A percentile compares a stretch with the other conserved stretches of the same genome.
These are phyloP conservation scores for Passer domesticus DNA, from an alignment of 2,113 vertebrate species.

Conservation along the genomic window DNA sequence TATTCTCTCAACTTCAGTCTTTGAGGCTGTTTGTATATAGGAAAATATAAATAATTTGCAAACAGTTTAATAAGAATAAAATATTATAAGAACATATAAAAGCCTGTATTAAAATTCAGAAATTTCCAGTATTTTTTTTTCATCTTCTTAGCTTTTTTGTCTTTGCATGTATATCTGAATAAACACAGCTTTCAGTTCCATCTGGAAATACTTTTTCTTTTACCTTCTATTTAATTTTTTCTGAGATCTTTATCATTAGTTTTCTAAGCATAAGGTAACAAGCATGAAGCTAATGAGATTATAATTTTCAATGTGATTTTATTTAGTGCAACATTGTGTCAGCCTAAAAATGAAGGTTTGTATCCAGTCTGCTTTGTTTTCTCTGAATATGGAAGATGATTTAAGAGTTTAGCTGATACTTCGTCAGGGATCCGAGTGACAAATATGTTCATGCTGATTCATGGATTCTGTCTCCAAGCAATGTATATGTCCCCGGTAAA, in stretches of 20 bases:
- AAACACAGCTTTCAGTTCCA: background rate
- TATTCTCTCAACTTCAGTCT: background rate
- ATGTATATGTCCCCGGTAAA: background rate
- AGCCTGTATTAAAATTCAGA: background rate
- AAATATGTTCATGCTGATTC: background rate
- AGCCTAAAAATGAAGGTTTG: background rate
- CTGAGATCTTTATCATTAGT: background rate
- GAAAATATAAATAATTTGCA: background rate
- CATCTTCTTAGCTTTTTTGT: background rate
- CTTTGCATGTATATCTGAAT: background rate
- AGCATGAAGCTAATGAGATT: background rate
- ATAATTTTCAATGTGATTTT: background rate
- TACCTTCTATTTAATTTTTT: background rate
- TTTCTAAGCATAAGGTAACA: background rate
- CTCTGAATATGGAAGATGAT: background rate
- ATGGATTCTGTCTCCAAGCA: background rate
- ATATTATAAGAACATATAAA: background rate
- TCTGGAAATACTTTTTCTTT: background rate
- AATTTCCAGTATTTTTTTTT: background rate
- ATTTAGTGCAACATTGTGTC: background rate
- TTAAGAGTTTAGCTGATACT: background rate
- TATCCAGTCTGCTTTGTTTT: background rate
- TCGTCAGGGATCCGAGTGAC: background rate
- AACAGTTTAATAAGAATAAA: background rate
- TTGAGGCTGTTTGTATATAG: background rate